Evolutionary conservation across 2,888 invertebrate genomes (phyloP).

Genomic region (Phortica okadai): DNA sequence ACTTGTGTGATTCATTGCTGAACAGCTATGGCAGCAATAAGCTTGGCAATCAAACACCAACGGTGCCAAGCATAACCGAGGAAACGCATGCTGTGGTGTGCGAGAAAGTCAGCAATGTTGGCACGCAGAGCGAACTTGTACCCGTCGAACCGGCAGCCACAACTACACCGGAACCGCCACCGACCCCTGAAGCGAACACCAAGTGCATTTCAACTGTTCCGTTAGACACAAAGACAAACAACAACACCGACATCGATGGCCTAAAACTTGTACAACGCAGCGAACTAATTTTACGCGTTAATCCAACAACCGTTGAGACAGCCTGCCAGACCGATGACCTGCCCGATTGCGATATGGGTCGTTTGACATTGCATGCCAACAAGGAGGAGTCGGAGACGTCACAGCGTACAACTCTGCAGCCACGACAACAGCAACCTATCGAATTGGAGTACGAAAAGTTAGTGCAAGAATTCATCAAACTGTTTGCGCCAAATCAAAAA

Average conservation of each 20-base stretch:
- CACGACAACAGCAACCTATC: constrained; percentile 82
- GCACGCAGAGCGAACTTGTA: constrained; percentile 28
- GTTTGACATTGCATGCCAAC: constrained; percentile 54
- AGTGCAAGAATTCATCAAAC: constrained; percentile 81
- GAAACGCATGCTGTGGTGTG: constrained; percentile 36
- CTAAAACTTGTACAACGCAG: constrained; percentile 81
- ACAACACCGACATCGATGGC: constrained; percentile 66
- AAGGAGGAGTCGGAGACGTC: constrained; percentile 63
- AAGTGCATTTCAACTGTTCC: not conserved
- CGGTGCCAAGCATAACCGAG: constrained; percentile 39
- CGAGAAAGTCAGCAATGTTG: constrained; percentile 30
- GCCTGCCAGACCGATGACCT: constrained; percentile 79
- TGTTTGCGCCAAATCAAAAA: constrained; percentile 80
- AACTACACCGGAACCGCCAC: constrained; percentile 30
- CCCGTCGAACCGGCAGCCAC: constrained; percentile 51
- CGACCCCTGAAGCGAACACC: not conserved
- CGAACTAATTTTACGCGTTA: constrained; percentile 81
- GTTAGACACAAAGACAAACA: not conserved
- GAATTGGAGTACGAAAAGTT: constrained; percentile 88
- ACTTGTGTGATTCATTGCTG: constrained; percentile 66
- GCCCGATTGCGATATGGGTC: constrained; percentile 67
- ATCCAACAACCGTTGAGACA: constrained; percentile 81
- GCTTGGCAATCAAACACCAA: constrained; percentile 19
- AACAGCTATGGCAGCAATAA: constrained; percentile 42
- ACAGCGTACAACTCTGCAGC: constrained; percentile 71